Evolutionary conservation across 2,888 invertebrate genomes (phyloP).

Genomic region (Tiliacea aurago): DNA sequence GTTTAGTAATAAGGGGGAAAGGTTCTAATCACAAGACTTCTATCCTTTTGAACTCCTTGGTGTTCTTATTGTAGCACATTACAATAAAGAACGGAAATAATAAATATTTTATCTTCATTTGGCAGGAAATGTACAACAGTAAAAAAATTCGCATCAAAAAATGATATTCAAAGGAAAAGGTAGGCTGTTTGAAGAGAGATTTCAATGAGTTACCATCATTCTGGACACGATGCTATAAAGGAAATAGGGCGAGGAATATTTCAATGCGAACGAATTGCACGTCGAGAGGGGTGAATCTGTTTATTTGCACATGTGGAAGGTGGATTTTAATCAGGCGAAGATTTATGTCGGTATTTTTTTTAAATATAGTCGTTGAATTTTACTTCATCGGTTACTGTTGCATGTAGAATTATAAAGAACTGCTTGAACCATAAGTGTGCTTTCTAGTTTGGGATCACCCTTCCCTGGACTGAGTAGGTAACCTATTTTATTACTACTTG

Average conservation of each 20-base stretch:
- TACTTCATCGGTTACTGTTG: neutral
- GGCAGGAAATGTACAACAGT: constrained; percentile 36
- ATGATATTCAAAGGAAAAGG: constrained; percentile 52
- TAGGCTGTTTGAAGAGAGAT: constrained; percentile 52
- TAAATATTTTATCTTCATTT: constrained; percentile 21
- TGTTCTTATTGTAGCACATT: neutral
- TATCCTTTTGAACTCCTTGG: neutral
- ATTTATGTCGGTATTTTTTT: neutral
- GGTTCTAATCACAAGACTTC: neutral
- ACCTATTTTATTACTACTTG: neutral
- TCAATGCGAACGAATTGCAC: constrained; percentile 50
- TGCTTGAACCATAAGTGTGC: neutral
- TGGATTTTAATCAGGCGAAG: constrained; percentile 27
- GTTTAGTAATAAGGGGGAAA: too few relatives aligned
- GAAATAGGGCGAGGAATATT: constrained; percentile 55
- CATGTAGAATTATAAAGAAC: neutral
- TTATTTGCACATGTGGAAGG: constrained; percentile 52
- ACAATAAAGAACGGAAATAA: constrained; percentile 17
- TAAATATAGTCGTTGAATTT: too few relatives aligned
- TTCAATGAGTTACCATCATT: constrained; percentile 62
- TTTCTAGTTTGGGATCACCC: neutral
- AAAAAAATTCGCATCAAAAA: constrained; percentile 42
- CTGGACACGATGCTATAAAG: constrained; percentile 54
- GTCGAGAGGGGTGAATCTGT: constrained; percentile 44
- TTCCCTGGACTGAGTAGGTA: neutral